Conservation (phyloP, 2,888 invertebrate genomes). For the Carpatolechia fugitivella region DNA sequence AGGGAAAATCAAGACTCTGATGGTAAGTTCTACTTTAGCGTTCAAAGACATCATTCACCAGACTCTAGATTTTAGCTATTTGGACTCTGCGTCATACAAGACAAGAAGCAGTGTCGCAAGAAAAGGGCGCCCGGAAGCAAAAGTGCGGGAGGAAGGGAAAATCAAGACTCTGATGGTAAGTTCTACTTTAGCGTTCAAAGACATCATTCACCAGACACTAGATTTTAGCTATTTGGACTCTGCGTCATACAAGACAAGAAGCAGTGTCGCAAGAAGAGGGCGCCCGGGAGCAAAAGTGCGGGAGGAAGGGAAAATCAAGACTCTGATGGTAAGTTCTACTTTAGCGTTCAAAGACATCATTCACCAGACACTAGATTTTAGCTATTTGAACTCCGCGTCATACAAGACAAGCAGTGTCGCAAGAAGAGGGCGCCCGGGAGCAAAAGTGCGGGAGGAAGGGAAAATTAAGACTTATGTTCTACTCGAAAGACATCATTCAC, state of each 20-base stretch:
- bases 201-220: no score
- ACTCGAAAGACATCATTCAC: background rate
- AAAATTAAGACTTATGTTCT: slow-evolving; percentile 12
- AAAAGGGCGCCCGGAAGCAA: slow-evolving; percentile 74
- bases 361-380: no score
- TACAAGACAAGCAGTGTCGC: slow-evolving; percentile 85
- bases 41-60: no score
- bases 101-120: slow-evolving; percentile 87
- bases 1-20: slow-evolving; percentile 26
- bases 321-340: background rate
- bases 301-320: slow-evolving; percentile 31
- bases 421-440: slow-evolving; percentile 80
- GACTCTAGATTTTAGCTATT: no score
- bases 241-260: slow-evolving; percentile 87
- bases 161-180: slow-evolving; percentile 1
- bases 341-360: background rate
- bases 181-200: background rate
- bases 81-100: slow-evolving; percentile 86
- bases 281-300: slow-evolving; percentile 53
- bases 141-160: slow-evolving; percentile 39
- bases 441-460: slow-evolving; percentile 43
- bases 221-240: slow-evolving; percentile 87
- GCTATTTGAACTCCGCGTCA: no score
- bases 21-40: background rate
- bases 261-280: slow-evolving; percentile 85